Conservation (phyloP, 1,140 invertebrate genomes). For the Drosophila saltans region DNA sequence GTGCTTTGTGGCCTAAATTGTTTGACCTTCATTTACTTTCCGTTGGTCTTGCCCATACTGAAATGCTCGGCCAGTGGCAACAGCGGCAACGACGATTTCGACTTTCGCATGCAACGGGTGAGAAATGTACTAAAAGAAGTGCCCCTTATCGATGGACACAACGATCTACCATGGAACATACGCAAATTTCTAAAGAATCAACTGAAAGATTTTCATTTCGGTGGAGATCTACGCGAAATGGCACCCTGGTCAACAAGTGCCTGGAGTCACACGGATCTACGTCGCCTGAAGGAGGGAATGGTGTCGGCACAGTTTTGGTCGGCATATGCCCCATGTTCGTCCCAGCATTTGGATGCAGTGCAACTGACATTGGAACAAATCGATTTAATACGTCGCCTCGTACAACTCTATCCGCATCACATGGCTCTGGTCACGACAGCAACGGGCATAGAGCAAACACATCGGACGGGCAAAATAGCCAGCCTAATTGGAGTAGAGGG, state of each 20-base stretch:
- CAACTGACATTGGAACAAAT: conserved; percentile 94
- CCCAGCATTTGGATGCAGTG: conserved; percentile 93
- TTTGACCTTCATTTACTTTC: conserved; percentile 77
- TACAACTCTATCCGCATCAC: conserved; percentile 90
- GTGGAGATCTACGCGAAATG: conserved; percentile 87
- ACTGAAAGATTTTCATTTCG: conserved; percentile 89
- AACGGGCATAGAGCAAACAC: conserved; percentile 87
- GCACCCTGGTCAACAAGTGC: conserved; percentile 90
- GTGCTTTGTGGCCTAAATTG: conserved; percentile 81
- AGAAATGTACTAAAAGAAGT: conserved; percentile 85
- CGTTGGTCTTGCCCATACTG: conserved; percentile 73
- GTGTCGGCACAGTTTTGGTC: conserved; percentile 95
- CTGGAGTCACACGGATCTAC: conserved; percentile 91
- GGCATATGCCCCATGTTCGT: conserved; percentile 92
- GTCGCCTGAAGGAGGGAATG: conserved; percentile 88
- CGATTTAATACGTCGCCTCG: conserved; percentile 92
- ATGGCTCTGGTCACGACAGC: conserved; percentile 91
- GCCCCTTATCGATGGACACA: conserved; percentile 88
- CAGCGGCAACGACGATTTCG: conserved; percentile 65
- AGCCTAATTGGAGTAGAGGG: conserved; percentile 92
- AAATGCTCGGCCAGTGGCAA: conserved; percentile 62
- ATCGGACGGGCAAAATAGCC: conserved; percentile 86
- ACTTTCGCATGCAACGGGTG: conserved; percentile 84
- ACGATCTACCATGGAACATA: conserved; percentile 94
- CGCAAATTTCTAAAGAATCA: conserved; percentile 91